A percentile compares a stretch with the other conserved stretches of the same genome.
Evolutionary conservation across 2,113 vertebrate genomes (phyloP).

Genomic region (Apteryx owenii): DNA sequence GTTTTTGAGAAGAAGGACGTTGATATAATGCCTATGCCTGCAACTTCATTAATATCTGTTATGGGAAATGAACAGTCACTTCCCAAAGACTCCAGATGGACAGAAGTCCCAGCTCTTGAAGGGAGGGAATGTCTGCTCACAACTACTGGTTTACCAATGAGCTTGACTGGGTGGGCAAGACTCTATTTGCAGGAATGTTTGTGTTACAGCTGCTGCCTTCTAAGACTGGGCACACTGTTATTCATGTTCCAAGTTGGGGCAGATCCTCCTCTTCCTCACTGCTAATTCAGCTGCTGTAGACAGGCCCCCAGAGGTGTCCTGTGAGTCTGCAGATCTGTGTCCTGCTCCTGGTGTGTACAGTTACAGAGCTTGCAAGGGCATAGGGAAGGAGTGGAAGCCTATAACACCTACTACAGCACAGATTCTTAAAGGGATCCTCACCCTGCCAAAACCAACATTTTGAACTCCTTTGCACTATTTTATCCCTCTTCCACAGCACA

Average conservation of each 20-base stretch:
- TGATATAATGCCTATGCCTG: background rate
- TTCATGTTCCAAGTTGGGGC: background rate
- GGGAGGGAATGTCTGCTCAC: background rate
- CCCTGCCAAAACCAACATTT: background rate
- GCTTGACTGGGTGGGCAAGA: background rate
- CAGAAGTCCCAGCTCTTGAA: background rate
- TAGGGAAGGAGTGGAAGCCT: background rate
- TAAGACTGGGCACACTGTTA: background rate
- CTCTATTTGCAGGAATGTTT: background rate
- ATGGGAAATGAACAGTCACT: background rate
- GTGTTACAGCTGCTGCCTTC: background rate
- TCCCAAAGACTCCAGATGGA: background rate
- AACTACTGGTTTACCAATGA: rapidly evolving
- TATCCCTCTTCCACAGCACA: background rate
- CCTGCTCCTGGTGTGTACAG: background rate
- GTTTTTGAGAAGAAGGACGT: background rate
- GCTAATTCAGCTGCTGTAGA: background rate
- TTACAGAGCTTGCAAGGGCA: background rate
- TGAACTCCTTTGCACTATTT: background rate
- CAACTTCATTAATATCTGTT: background rate
- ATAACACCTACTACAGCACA: background rate
- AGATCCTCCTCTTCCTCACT: background rate
- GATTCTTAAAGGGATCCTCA: background rate
- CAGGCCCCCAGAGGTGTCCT: background rate
- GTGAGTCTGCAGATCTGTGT: background rate